Evolutionary conservation across 2,113 vertebrate genomes (phyloP), one percentile per base, ranked within the genome.

Genomic region (Phalacrocorax aristotelis): DNA sequence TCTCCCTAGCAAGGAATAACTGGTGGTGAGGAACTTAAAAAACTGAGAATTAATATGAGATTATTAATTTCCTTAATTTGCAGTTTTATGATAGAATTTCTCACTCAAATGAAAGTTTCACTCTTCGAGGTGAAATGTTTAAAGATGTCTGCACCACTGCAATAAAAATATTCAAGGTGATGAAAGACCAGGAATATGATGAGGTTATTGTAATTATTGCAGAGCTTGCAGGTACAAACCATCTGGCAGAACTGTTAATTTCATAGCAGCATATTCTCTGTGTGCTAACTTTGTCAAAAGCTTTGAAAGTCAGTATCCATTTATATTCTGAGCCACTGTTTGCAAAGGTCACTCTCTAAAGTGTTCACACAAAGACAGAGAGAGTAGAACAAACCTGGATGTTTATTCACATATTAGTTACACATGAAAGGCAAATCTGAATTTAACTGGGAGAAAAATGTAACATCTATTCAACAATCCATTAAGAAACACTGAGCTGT

Each of bases 201-300:
- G 80, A 97, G 79, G 65, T 93, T 94, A 96, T 51, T 94, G 49
- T 83, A 98, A 97, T 97, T 97, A 97, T 94, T 97, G 89, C 80
- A 94, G 94, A 91, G 82, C 83, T 97, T 94, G 94, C 84, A 96
- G 93, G 75, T 94, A 97, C 82, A 97, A 98, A 97, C 95, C 94
- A 96, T 94, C 97, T 97, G 96, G 95, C 83, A 97, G 93, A 96
- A 82, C 86, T 93, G 88, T 90, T 98, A 81, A 97, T 97, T 97
- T 93, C 79, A 79, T 61, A 94, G 82, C 75, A 96, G 14, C 74
- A 76, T 91, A 96, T 87, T 95, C 75, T 96, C 65, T 81, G 58
- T 82, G 40, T 64, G 78, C 36, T 94, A 95, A 93, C 58, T 96
- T 97, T 95, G 70, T 97, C 62, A 93, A 93, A 97, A 95, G 71